These are phyloP conservation scores for Rhea americana DNA, from an alignment of 2,113 vertebrate genomes.

Conservation along the genomic window DNA sequence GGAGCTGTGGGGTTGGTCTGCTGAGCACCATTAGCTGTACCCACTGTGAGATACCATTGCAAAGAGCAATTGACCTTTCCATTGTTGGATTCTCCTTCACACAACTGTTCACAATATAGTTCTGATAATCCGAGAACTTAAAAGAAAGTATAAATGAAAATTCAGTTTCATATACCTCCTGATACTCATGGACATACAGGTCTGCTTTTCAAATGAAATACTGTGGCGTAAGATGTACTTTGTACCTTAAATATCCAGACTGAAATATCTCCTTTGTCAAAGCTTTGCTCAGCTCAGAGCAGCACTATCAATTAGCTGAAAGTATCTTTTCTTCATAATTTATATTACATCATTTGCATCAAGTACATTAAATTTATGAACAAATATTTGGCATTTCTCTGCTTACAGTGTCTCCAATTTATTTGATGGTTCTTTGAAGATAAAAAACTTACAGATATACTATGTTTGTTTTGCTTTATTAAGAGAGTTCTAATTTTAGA, in stretches of 20 bases:
- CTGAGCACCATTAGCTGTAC: conserved; percentile 96
- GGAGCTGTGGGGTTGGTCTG: conserved; percentile 91
- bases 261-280: background rate
- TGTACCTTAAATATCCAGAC: background rate
- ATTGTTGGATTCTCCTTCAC: conserved; percentile 95
- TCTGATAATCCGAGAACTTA: conserved; percentile 93
- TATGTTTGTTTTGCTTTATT: background rate
- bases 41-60: conserved; percentile 96
- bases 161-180: background rate
- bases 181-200: background rate
- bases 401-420: background rate
- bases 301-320: background rate
- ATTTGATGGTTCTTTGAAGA: background rate
- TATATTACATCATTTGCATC: background rate
- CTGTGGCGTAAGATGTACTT: background rate
- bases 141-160: background rate
- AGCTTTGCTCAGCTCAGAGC: background rate
- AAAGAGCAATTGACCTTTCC: conserved; percentile 94
- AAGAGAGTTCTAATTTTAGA: background rate
- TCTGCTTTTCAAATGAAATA: background rate
- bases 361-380: background rate
- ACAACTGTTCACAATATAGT: conserved; percentile 89
- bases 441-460: background rate
- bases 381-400: background rate
- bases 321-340: background rate